Base-by-base conservation (phyloP, 1,140 invertebrate species). In the Drosophila serrata region DNA sequence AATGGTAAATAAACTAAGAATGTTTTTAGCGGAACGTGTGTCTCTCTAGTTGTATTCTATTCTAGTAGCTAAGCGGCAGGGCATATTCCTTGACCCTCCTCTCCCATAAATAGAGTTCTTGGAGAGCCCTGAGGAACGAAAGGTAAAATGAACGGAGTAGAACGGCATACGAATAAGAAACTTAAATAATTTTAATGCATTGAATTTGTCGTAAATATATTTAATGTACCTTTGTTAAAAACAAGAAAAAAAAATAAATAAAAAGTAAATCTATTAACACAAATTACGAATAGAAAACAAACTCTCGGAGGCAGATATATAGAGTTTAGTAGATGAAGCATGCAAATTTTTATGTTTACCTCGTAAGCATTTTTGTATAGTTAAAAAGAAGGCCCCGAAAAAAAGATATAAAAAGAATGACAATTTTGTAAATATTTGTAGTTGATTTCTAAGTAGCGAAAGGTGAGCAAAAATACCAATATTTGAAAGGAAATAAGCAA, bases 171-270 rank as follows among this genome's bases (percentile, higher is more conserved):
- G 40, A 42, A 63, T 40, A 49, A 61, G 74, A 63, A 78, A 77
- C 80, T 84, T 90, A 70, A 84, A 85, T 88, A 90, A 84, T 90
- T 88, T 90, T 90, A 88, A 90, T 88, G 84, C 85, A 88, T 88
- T 88, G 84, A 88, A 90, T 88, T 90, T 79, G 84, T 88, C 84
- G 84, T 88, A 91, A 82, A 84, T 91, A 91, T 91, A 91, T 91
- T 91, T 91, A 91, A 82, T 80, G 88, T 91, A 91, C 88, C 88
- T 91, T 91, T 91, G 88, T 91, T 91, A 88, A 79, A 91, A 91
- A 91, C 88, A 91, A 91, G 87, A 27, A 29, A 73, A 53, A 70
- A 24, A 24, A 24, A 4, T 55, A 74, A 90, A 78, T 90, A 53
- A 70, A 24, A 24, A 24, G 24, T 55, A 74, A 90, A 78, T 90